Evolutionary conservation across 2,797 vertebrate species (phyloP), one percentile per base, ranked within the genome.

Genomic region (Gymnopithys bicolor): DNA sequence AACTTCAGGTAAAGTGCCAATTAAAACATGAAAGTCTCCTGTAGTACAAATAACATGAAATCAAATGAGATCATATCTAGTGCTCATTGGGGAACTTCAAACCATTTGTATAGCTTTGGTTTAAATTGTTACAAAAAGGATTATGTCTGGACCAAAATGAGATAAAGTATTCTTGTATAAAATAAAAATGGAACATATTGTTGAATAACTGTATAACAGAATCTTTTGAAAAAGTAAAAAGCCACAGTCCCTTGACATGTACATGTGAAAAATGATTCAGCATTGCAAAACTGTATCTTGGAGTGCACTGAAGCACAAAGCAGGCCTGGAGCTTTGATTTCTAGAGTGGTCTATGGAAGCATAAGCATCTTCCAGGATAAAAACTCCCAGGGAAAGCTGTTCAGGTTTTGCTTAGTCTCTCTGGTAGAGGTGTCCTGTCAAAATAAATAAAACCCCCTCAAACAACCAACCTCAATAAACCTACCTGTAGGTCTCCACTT

Each of bases 1-100:
- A 37, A 16, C 35, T 94, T 84, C 17, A 43, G 21, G 11, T 84
- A n/a, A 56, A 76, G n/a, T 78, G n/a, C 33, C 33, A 67, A 9
- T 78, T 82, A n/a, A 63, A 48, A 55, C 11, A 66, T 18, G 7
- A 6, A 8, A 68, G 32, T 41, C 15, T 70, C 24, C 28, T 52
- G 33, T 86, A 27, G 21, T 13, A 2, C 1, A 2, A 51, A 35
- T 76, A 19, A 13, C 0, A 0, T n/a, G 32, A 77, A 82, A 69
- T 79, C 32, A 77, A 63, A 23, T 59, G 30, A 59, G 14, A 7
- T 62, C 4, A 0, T 70, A 63, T 18, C 12, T 62, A 37, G 32
- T 56, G 25, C 23, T 84, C 33, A 5, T 22, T 59, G 58, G 84
- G 25, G 33, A 25, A 32, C 53, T 91, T 37, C 24, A 66, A 55